Percentiles rank a stretch among this genome's conserved stretches.
Conservation (phyloP, 1,140 invertebrate species). For the Anoplolepis gracilipes region DNA sequence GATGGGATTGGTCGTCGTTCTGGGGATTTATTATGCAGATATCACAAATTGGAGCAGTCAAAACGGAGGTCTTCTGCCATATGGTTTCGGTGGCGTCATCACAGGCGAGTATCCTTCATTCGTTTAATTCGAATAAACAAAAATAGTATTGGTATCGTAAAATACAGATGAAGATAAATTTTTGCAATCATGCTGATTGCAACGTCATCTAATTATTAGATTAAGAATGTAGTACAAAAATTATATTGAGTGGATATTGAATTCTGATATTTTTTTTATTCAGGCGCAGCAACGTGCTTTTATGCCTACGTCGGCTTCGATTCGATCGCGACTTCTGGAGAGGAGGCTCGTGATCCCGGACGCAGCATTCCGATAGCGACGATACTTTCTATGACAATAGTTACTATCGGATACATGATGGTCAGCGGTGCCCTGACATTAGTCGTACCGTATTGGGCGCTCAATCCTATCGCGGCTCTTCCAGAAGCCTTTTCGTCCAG, state of each 20-base stretch:
- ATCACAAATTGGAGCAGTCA: conserved; percentile 91
- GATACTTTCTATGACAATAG: conserved; percentile 91
- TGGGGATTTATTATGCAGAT: conserved; percentile 94
- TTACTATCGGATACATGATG: conserved; percentile 92
- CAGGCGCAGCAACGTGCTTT: conserved; percentile 95
- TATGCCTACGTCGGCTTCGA: conserved; percentile 96
- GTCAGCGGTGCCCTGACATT: conserved; percentile 93
- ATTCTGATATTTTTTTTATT: background rate
- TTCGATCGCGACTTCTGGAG: conserved; percentile 94
- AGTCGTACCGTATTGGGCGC: conserved; percentile 92
- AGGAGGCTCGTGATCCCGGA: conserved; percentile 93
- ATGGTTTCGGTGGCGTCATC: conserved; percentile 91
- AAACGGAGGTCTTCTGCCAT: conserved; percentile 93
- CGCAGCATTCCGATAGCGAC: conserved; percentile 94
- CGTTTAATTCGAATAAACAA: background rate
- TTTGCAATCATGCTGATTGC: background rate
- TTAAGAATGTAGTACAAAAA: background rate
- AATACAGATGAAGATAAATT: background rate
- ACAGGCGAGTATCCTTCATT: conserved; percentile 79
- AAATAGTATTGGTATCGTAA: background rate
- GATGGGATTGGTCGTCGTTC: conserved; percentile 90
- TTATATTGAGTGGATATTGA: background rate
- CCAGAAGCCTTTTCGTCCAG: conserved; percentile 93
- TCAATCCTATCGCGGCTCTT: conserved; percentile 92
- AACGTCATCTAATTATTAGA: background rate